Percentiles rank a stretch among this genome's conserved stretches.
phyloP scores from a whole-genome alignment of 2,797 vertebrate species.

The Thamnophis elegans region DNA sequence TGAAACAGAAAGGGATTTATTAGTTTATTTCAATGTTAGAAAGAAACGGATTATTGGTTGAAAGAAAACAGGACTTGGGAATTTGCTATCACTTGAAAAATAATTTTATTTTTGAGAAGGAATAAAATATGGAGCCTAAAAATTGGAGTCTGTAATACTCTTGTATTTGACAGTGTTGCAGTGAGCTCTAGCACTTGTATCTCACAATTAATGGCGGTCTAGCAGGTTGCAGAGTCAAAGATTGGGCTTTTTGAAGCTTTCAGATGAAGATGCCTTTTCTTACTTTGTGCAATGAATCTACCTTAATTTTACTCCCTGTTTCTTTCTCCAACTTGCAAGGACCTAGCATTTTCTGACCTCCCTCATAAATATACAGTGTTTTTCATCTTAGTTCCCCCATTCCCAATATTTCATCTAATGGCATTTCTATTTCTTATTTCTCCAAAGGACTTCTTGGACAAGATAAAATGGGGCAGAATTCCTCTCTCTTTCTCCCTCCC shows the following conservation, averaged over 20 bases:
- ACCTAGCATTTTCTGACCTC: background rate
- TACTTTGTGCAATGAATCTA: background rate
- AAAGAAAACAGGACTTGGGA: background rate
- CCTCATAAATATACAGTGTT: background rate
- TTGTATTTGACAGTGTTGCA: background rate
- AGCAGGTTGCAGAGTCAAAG: background rate
- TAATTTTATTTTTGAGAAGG: background rate
- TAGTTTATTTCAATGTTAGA: background rate
- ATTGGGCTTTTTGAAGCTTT: background rate
- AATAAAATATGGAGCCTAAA: background rate
- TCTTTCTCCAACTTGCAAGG: background rate
- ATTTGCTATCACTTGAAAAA: background rate
- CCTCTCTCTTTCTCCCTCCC: accelerated
- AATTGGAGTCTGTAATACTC: background rate
- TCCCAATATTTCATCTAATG: background rate
- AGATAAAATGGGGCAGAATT: background rate
- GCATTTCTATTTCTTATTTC: background rate
- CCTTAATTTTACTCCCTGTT: background rate
- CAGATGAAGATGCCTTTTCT: background rate
- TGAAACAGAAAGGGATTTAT: background rate
- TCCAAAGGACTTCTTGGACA: background rate
- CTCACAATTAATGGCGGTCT: background rate
- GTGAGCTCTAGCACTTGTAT: background rate
- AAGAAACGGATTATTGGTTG: background rate
- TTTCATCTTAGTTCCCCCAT: background rate